phyloP scores from a whole-genome alignment of 1,140 invertebrate genomes.

The Cyclargus thomasi region DNA sequence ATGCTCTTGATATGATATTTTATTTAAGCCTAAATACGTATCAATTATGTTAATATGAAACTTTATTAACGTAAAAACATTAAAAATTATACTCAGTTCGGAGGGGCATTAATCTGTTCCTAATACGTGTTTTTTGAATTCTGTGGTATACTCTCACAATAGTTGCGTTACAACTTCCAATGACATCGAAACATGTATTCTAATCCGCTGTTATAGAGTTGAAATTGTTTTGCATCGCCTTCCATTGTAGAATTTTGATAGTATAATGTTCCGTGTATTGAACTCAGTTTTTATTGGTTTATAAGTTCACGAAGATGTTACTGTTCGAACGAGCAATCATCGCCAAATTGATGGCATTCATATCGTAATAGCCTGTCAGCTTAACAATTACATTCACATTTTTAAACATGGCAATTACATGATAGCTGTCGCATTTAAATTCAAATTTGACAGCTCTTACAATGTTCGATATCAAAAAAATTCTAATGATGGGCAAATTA shows the following conservation, averaged over 20 bases:
- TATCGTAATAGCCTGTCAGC: background rate
- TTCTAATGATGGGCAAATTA: background rate
- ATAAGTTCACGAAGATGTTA: constrained; percentile 26
- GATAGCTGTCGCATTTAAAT: constrained; percentile 7
- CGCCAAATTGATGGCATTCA: constrained; percentile 24
- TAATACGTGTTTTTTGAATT: constrained; percentile 44
- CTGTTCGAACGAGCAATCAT: constrained; percentile 26
- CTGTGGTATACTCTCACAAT: constrained; percentile 33
- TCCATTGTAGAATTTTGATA: constrained; percentile 38
- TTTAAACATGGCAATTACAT: background rate
- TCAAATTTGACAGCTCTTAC: background rate
- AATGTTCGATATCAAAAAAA: background rate
- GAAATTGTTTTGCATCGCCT: constrained; percentile 21
- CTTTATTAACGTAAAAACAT: constrained; percentile 18
- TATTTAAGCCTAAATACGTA: background rate
- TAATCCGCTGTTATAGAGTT: background rate
- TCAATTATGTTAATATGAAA: background rate
- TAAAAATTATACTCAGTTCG: background rate
- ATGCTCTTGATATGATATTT: no score
- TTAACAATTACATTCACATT: constrained; percentile 4
- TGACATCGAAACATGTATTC: constrained; percentile 1
- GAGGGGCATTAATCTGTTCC: constrained; percentile 37
- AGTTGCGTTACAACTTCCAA: constrained; percentile 17
- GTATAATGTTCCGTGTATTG: constrained; percentile 38
- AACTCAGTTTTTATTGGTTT: constrained; percentile 31